phyloP scores from a whole-genome alignment of 2,888 invertebrate species.

The Myathropa florea region DNA sequence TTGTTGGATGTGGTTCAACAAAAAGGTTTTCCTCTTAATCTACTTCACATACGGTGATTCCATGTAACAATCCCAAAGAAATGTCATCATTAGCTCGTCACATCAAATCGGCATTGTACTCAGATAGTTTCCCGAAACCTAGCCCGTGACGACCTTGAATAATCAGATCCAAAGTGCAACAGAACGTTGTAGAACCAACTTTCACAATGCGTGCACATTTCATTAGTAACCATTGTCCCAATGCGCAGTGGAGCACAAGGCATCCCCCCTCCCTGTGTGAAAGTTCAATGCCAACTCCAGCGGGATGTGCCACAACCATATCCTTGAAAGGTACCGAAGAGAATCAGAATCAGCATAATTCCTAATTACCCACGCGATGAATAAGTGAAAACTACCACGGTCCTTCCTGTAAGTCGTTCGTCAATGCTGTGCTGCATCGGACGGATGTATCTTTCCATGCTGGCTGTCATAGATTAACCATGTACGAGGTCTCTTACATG shows the following conservation, averaged over 20 bases:
- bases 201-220: neutral
- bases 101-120: too few species aligned
- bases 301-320: neutral
- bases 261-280: neutral
- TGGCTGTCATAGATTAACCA: neutral
- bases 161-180: too few species aligned
- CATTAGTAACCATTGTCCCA: neutral
- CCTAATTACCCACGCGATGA: neutral
- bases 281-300: neutral
- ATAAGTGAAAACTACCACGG: neutral
- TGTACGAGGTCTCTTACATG: neutral
- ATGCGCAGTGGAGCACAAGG: too few species aligned
- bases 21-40: too few species aligned
- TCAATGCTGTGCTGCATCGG: neutral
- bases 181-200: neutral
- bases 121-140: too few species aligned
- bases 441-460: neutral
- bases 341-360: neutral
- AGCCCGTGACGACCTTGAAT: neutral
- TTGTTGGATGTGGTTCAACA: too few species aligned
- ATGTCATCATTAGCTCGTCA: neutral
- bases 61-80: neutral
- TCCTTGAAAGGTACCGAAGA: neutral
- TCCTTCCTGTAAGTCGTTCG: neutral
- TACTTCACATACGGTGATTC: too few species aligned